Conservation (phyloP, 2,797 vertebrate genomes). For the Pseudochirops corinnae region DNA sequence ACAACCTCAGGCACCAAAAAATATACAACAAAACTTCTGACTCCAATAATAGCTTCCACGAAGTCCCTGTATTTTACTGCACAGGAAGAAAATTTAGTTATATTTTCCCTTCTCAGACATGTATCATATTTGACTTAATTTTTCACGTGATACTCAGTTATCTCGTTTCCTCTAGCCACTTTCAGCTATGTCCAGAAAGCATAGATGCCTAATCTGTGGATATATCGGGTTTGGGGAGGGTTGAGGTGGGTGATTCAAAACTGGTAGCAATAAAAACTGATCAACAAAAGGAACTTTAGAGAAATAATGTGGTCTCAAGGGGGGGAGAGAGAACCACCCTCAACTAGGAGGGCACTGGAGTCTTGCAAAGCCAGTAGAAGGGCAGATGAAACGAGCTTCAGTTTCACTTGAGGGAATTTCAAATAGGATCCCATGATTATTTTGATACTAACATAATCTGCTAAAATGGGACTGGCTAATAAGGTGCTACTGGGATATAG, state of each 20-base stretch:
- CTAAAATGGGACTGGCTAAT: not conserved
- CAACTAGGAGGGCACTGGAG: not conserved
- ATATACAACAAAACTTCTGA: not conserved
- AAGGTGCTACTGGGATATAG: not conserved
- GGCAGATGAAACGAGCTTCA: not conserved
- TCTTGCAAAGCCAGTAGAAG: not conserved
- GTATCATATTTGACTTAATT: constrained; percentile 13
- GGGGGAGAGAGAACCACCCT: not conserved
- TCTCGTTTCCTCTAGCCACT: constrained; percentile 10
- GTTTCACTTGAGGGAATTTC: not conserved
- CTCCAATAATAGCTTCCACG: not conserved
- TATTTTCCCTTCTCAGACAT: not conserved
- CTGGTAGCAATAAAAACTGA: not conserved
- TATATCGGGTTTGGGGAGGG: not conserved
- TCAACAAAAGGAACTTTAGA: not conserved
- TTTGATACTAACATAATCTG: not conserved
- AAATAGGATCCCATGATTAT: not conserved
- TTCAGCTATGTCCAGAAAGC: not conserved
- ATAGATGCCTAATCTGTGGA: not conserved
- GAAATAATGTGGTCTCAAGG: not conserved
- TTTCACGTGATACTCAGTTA: not conserved
- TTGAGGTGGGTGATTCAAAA: not conserved
- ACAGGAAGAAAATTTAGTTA: not conserved
- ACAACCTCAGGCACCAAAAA: not conserved
- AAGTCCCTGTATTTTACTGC: not conserved